Evolutionary conservation across 2,888 invertebrate species (phyloP), one percentile per base, ranked within the genome.

Genomic region (Oscheius sp.): DNA sequence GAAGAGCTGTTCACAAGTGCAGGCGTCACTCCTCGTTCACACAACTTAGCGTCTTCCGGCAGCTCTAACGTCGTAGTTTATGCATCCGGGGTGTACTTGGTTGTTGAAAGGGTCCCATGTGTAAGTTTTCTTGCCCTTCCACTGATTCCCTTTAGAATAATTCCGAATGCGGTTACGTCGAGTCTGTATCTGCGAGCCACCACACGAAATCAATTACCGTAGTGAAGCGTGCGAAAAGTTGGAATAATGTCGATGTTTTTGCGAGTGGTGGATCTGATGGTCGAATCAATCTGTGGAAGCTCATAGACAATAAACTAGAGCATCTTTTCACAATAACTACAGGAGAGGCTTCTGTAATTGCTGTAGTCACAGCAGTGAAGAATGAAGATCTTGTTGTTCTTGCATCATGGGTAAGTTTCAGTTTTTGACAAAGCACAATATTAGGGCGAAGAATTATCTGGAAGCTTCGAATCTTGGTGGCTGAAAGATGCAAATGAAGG

Each of bases 21-120:
- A 3, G 78, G 80, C 66, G 79, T 74, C 10, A 79, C 80, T 55
- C 77, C 82, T 2, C 66, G 81, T 29, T 81, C 84, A 2, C 81
- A 84, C 72, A 79, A 79, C 68, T 65, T 84, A 7, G 71, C 68
- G 1, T 70, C 79, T 13, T 83, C 76, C 13, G 53, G 63, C 7
- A 63, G 53, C 5, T 71, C 73, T 7, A 37, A 57, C 5, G 11
- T 78, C 1, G 58, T 82, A 10, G 75, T 80, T 3, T 82, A 79
- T 58, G 82, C 82, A 1, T 80, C 80, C 1, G 74, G 76, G 5
- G 63, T 76, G 29, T 77, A 79, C 63, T 59, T 84, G 10, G 79
- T 79, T 13, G 71, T 80, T 13, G 76, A 79, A 70, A 73, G 65
- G 2, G 37, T 78, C 50, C 79, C 82, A 59, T 55, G 60, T 32